phyloP scores from a whole-genome alignment of 2,797 vertebrate genomes.

The Phataginus tetradactyla region DNA sequence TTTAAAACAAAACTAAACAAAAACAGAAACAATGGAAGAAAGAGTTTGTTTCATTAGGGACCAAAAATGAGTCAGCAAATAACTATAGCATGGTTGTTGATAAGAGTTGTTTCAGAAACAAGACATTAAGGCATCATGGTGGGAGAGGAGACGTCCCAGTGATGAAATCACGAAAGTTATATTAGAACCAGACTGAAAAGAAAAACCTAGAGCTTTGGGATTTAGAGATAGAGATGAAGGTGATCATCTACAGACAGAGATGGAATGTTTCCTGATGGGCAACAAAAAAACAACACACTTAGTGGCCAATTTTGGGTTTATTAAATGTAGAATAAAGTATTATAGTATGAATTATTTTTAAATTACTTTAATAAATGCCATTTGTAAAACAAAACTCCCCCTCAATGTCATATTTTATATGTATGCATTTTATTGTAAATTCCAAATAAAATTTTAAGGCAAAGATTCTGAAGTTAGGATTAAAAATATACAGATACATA shows the following conservation, averaged over 20 bases:
- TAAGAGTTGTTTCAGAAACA: background rate
- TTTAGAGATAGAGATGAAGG: background rate
- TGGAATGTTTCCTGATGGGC: background rate
- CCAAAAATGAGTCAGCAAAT: background rate
- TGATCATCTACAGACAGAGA: background rate
- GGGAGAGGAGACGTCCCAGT: too few species aligned
- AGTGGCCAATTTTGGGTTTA: background rate
- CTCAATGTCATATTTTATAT: background rate
- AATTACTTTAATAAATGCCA: background rate
- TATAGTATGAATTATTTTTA: background rate
- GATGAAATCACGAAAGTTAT: background rate
- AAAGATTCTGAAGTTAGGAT: background rate
- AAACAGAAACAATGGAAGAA: background rate
- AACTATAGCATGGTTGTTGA: fast-evolving
- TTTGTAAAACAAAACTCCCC: background rate
- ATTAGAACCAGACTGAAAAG: background rate
- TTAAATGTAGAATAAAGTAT: background rate
- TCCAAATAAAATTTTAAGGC: background rate
- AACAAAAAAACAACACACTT: background rate
- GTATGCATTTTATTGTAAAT: background rate
- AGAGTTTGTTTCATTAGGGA: background rate
- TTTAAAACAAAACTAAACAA: too few species aligned
- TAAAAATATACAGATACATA: background rate
- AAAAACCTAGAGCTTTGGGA: background rate
- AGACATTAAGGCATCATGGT: background rate